phyloP scores from a whole-genome alignment of 1,140 invertebrate genomes.

The Brachystomella parvula region DNA sequence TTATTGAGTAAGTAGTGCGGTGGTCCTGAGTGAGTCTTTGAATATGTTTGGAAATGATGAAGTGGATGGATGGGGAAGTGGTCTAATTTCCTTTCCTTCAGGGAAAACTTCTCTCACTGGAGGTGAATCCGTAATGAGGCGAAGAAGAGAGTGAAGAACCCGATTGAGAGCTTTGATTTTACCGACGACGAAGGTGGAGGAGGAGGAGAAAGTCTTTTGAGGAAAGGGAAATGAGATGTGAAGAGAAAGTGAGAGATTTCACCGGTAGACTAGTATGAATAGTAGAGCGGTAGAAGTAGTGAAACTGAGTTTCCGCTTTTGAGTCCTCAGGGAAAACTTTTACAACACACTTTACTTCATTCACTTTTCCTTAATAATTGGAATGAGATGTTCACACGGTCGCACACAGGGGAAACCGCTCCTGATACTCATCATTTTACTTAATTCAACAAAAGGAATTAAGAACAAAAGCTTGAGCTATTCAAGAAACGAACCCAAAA shows the following conservation, averaged over 20 bases:
- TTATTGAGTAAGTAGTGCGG: no score
- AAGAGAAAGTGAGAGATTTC: conserved; percentile 2
- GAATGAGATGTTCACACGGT: no score
- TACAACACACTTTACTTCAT: no score
- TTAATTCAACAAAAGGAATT: no score
- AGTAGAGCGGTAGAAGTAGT: no score
- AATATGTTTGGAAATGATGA: conserved; percentile 12
- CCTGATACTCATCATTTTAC: no score
- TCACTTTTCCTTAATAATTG: no score
- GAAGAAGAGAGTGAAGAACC: not conserved
- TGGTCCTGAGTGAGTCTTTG: not conserved
- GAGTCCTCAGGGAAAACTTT: not conserved
- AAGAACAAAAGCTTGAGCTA: no score
- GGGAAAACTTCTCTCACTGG: conserved; percentile 6
- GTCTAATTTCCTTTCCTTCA: conserved; percentile 6
- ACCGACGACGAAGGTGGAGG: not conserved
- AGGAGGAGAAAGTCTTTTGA: no score
- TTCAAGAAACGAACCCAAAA: no score
- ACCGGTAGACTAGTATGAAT: no score
- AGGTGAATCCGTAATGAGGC: conserved; percentile 11
- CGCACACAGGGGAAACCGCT: no score
- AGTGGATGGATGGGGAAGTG: conserved; percentile 10
- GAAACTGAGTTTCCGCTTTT: conserved; percentile 5
- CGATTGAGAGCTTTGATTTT: conserved; percentile 8
- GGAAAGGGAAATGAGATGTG: conserved; percentile 7